Percentiles rank a stretch among this genome's conserved stretches.
Conservation (phyloP, 2,888 invertebrate genomes). For the Diogma glabrata region DNA sequence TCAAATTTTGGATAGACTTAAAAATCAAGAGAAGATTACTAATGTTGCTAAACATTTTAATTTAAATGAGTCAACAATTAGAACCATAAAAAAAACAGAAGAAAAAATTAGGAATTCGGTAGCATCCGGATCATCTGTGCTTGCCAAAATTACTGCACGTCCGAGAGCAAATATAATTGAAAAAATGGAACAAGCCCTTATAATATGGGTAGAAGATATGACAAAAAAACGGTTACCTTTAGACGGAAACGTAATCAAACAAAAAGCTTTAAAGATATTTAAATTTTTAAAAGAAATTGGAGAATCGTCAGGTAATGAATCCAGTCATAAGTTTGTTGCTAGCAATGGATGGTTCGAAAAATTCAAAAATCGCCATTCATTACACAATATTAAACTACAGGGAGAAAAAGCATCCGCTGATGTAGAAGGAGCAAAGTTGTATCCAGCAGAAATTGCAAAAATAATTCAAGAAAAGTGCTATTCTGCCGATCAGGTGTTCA, state of each 20-base stretch:
- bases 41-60: too few relatives aligned
- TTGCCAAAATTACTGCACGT: too few relatives aligned
- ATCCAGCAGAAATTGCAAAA: neutral
- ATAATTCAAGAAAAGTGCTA: neutral
- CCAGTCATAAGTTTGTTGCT: slow-evolving; percentile 11
- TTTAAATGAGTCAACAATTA: too few relatives aligned
- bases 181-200: neutral
- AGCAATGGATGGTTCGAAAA: slow-evolving; percentile 19
- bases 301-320: neutral
- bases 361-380: slow-evolving; percentile 16
- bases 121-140: too few relatives aligned
- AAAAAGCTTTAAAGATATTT: slow-evolving; percentile 13
- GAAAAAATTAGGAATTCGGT: too few relatives aligned
- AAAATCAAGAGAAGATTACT: too few relatives aligned
- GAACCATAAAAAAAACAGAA: too few relatives aligned
- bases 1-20: too few relatives aligned
- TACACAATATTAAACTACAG: slow-evolving; percentile 15
- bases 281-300: neutral
- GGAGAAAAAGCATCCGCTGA: slow-evolving; percentile 16
- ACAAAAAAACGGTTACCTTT: slow-evolving; percentile 10
- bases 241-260: slow-evolving; percentile 10
- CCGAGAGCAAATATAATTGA: neutral
- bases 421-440: slow-evolving; percentile 10
- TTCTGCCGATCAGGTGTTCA: neutral
- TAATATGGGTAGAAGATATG: slow-evolving; percentile 9